Evolutionary conservation across 2,797 vertebrate genomes (phyloP), one percentile per base, ranked within the genome.

Genomic region (Coreius guichenoti): DNA sequence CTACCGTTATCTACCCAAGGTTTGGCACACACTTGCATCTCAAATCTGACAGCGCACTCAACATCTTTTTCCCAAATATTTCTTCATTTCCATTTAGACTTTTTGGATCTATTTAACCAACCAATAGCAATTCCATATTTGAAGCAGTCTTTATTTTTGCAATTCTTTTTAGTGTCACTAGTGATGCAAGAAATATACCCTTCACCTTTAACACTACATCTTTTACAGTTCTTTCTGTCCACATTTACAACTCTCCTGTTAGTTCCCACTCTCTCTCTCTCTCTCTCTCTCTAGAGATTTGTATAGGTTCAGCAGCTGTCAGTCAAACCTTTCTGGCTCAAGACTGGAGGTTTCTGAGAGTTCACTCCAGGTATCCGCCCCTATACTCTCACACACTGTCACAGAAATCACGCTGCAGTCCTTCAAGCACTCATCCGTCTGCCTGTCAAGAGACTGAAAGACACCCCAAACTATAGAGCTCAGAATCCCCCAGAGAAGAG

Each of bases 371-470:
- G 73, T 85, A 49, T 33, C 51, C 54, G 31, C 83, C 76, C 81
- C 80, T 82, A 58, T 45, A 84, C 81, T 84, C 82, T 88, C 43
- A 70, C 68, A 88, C 79, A 82, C 78, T 73, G 49, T 36, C 67
- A 89, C 67, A 81, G 82, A 80, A 72, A 81, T 82, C 84, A 80
- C 33, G 45, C 79, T 39, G 23, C 51, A 83, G 83, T 88, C 82
- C 87, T 87, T 83, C 85, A 75, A 83, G 84, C 67, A 69, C 83
- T 88, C 82, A 87, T 89, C 81, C 80, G 70, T 75, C 85, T 80
- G 81, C 84, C 84, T 85, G 85, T 85, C 85, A 83, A 63, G 65
- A 83, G 80, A 82, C 82, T 87, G 82, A 89, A 36, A 88, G 85
- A 86, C 87, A 88, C 87, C 85, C 86, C 77, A 85, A 78, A 85